Evolutionary conservation across 2,113 vertebrate genomes (phyloP).

Genomic region (Cricetomys ansorgei): DNA sequence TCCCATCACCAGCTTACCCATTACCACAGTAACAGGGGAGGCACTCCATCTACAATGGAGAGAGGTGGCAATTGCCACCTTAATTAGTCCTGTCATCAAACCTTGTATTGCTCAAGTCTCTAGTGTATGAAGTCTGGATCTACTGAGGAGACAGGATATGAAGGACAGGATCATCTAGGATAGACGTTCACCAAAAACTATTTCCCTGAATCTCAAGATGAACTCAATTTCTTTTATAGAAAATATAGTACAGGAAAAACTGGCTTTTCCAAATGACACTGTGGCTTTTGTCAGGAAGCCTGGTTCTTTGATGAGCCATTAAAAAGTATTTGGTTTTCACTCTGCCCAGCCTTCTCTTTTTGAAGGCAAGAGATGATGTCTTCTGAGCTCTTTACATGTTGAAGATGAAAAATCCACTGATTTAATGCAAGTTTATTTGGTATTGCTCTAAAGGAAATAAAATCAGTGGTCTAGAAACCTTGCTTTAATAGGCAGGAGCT

Average conservation of each 20-base stretch:
- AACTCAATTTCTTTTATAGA: not conserved
- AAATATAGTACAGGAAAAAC: not conserved
- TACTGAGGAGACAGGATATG: not conserved
- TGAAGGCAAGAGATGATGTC: not conserved
- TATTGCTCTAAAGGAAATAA: conserved; percentile 59
- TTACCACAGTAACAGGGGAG: not conserved
- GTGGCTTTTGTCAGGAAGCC: not conserved
- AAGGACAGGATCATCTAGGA: not conserved
- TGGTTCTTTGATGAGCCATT: not conserved
- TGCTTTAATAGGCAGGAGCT: conserved; percentile 56
- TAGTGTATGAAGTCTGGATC: not conserved
- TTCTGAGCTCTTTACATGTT: not conserved
- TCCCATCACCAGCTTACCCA: not conserved
- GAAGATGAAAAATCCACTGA: not conserved
- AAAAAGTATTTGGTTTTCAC: not conserved
- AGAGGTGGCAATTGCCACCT: not conserved
- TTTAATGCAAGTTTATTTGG: conserved; percentile 61
- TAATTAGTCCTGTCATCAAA: not conserved
- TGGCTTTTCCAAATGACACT: not conserved
- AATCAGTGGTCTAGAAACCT: conserved; percentile 64
- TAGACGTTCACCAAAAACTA: not conserved
- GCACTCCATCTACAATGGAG: not conserved
- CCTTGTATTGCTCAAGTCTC: not conserved
- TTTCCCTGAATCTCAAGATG: not conserved
- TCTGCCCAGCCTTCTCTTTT: not conserved